A percentile compares a stretch with the other conserved stretches of the same genome.
These are phyloP conservation scores for Burhinus oedicnemus DNA, from an alignment of 2,113 vertebrate species.

Conservation along the genomic window DNA sequence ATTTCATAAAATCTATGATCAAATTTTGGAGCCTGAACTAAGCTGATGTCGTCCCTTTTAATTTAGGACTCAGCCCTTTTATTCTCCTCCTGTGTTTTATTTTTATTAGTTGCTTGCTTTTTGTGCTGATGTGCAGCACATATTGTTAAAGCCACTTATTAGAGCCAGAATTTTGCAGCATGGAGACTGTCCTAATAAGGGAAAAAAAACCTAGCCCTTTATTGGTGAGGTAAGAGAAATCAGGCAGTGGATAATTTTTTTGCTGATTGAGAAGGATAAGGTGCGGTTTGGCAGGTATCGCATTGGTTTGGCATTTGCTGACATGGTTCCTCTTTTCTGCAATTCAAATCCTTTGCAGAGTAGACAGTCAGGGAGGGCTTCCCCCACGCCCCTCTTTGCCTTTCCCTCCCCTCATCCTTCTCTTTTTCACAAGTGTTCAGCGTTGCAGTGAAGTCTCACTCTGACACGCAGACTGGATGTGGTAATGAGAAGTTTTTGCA, in stretches of 20 bases:
- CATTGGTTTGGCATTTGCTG: constrained; percentile 71
- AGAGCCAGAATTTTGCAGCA: constrained; percentile 9
- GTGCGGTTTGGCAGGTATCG: constrained; percentile 79
- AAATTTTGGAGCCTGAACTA: constrained; percentile 50
- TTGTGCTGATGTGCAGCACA: constrained; percentile 75
- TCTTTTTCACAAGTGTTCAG: background rate
- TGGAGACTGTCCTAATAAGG: constrained; percentile 80
- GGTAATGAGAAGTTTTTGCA: background rate
- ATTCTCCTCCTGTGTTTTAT: constrained; percentile 13
- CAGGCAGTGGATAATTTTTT: constrained; percentile 53
- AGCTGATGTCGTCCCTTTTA: constrained; percentile 48
- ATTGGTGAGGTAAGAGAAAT: constrained; percentile 72
- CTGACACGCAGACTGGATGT: background rate
- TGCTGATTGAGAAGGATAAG: constrained; percentile 78
- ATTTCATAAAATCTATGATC: constrained; percentile 52
- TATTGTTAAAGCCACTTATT: constrained; percentile 54
- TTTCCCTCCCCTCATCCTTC: background rate
- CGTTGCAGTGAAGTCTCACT: background rate
- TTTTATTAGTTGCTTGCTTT: constrained; percentile 50
- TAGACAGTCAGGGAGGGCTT: constrained; percentile 11
- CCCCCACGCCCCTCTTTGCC: background rate
- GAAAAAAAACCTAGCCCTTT: constrained; percentile 40
- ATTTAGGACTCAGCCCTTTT: constrained; percentile 63
- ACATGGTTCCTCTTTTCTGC: constrained; percentile 61
- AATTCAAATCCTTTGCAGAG: constrained; percentile 59